These are phyloP conservation scores for Muricea muricata DNA, from an alignment of 92 coral and sea anemone genomes.

Conservation along the genomic window DNA sequence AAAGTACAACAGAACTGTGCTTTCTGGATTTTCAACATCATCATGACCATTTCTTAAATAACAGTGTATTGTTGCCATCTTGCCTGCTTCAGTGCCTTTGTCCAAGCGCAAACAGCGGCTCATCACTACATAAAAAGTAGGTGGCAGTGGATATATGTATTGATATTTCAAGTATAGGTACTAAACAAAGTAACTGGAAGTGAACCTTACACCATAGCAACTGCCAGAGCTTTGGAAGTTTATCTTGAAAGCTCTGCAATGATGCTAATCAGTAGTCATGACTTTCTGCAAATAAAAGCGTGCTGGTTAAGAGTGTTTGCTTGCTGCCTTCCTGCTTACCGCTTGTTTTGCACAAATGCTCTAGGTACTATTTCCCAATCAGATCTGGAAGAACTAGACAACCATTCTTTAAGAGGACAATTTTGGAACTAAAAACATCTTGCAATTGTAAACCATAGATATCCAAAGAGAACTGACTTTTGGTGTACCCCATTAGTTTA, in stretches of 20 bases:
- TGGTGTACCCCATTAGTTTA: conserved; percentile 60
- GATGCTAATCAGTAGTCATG: too few relatives aligned
- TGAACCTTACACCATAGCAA: too few relatives aligned
- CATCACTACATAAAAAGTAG: conserved; percentile 22
- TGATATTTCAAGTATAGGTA: too few relatives aligned
- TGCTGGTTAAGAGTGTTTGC: too few relatives aligned
- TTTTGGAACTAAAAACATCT: conserved; percentile 57
- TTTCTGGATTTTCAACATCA: conserved; percentile 21
- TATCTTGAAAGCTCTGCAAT: too few relatives aligned
- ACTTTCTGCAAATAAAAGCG: too few relatives aligned
- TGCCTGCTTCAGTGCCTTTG: conserved; percentile 35
- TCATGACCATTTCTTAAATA: conserved; percentile 9
- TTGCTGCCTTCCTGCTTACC: too few relatives aligned
- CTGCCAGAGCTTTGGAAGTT: too few relatives aligned
- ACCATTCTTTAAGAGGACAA: conserved; percentile 47
- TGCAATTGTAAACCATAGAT: conserved; percentile 58
- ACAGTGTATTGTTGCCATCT: conserved; percentile 38
- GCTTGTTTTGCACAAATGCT: conserved; percentile 41
- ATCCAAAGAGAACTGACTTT: conserved; percentile 52
- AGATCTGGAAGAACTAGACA: conserved; percentile 38
- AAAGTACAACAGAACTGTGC: conserved; percentile 31
- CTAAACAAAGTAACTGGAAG: too few relatives aligned
- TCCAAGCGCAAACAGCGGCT: conserved; percentile 30
- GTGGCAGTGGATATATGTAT: too few relatives aligned
- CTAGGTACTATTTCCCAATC: conserved; percentile 51